phyloP scores from a whole-genome alignment of 1,140 invertebrate genomes.

The Elysia chlorotica region DNA sequence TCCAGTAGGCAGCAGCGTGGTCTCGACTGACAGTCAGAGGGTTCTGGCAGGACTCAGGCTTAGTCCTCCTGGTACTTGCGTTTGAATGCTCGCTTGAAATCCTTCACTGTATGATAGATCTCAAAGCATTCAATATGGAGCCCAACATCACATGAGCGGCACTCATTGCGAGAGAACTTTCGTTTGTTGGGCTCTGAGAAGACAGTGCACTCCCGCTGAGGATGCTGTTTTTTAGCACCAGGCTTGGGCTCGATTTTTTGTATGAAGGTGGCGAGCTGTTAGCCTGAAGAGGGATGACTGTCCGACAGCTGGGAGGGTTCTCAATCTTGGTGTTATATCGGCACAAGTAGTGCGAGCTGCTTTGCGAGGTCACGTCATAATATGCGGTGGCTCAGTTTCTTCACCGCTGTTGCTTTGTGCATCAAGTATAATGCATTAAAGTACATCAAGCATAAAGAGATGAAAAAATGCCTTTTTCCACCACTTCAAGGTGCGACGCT shows the following conservation, averaged over 20 bases:
- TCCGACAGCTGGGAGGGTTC: neutral
- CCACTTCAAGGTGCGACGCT: neutral
- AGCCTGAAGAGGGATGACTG: neutral
- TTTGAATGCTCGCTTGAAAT: neutral
- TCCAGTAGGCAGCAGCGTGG: no score
- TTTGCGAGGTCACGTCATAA: neutral
- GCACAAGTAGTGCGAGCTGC: neutral
- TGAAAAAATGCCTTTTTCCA: constrained; percentile 3
- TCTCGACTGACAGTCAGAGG: no score
- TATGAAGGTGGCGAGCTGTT: neutral
- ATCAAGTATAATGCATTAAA: neutral
- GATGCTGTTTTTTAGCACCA: neutral
- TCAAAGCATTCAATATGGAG: neutral
- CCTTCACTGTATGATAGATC: neutral
- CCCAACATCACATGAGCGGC: neutral
- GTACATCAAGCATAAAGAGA: neutral
- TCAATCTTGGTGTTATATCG: neutral
- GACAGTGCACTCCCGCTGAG: neutral
- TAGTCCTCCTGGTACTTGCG: no score
- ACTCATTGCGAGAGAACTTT: neutral
- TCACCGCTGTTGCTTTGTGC: neutral
- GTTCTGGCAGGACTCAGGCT: no score
- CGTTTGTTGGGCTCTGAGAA: neutral
- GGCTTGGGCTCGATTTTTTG: neutral
- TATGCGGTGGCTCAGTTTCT: neutral